These are phyloP conservation scores for Drosophila auraria DNA, from an alignment of 1,140 invertebrate species.

Conservation along the genomic window DNA sequence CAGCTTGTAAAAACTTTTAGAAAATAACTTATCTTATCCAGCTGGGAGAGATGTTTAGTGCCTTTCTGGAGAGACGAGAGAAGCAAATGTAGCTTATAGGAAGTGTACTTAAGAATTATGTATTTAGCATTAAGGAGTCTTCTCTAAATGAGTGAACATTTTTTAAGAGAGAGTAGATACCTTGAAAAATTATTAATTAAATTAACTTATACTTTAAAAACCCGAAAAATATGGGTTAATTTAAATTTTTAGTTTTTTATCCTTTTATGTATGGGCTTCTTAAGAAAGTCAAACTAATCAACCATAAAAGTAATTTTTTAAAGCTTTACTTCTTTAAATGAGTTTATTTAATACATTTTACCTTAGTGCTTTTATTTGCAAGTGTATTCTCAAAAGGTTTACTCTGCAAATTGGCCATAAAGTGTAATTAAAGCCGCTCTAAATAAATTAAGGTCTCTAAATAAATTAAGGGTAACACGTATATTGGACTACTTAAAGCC, in stretches of 20 bases:
- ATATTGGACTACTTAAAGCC: constrained; percentile 45
- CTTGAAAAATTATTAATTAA: no score
- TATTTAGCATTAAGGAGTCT: no score
- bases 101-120: not conserved
- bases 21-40: constrained; percentile 10
- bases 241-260: not conserved
- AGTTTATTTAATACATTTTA: no score
- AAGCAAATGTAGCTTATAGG: not conserved
- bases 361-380: not conserved
- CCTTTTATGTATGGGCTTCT: no score
- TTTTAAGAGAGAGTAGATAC: not conserved
- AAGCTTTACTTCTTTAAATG: constrained; percentile 5
- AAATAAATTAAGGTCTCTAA: constrained; percentile 5
- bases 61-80: not conserved
- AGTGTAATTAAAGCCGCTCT: constrained; percentile 12
- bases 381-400: not conserved
- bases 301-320: no score
- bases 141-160: not conserved
- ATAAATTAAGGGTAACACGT: constrained; percentile 2
- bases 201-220: no score
- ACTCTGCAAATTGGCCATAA: constrained; percentile 2
- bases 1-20: constrained; percentile 41
- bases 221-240: rapidly evolving
- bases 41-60: not conserved
- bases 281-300: no score